Percentiles rank a stretch among this genome's conserved stretches.
Conservation (phyloP, 2,797 vertebrate genomes). For the Ptychadena robeensis region DNA sequence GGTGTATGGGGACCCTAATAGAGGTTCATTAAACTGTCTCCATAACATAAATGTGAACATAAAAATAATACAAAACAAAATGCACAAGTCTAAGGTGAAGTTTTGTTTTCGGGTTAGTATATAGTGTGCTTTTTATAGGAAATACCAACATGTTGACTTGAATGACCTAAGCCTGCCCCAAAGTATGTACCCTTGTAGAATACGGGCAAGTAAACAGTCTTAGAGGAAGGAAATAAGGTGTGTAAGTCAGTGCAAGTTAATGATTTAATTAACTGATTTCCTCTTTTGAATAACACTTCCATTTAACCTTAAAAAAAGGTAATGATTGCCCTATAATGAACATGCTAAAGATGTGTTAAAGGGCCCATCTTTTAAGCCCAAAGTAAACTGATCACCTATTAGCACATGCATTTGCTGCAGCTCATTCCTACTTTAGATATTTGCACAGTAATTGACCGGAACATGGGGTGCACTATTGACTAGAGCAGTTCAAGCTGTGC, state of each 20-base stretch:
- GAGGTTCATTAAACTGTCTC: too few relatives aligned
- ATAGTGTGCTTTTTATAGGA: neutral
- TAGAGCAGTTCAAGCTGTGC: conserved; percentile 23
- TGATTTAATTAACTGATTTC: conserved; percentile 60
- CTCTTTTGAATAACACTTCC: conserved; percentile 42
- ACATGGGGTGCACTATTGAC: conserved; percentile 35
- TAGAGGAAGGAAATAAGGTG: conserved; percentile 58
- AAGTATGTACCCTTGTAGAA: conserved; percentile 45
- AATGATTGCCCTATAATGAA: conserved; percentile 61
- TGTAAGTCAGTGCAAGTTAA: conserved; percentile 54
- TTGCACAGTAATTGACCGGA: conserved; percentile 52
- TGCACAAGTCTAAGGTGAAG: too few relatives aligned
- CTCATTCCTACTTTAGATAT: conserved; percentile 42
- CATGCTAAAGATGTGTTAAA: conserved; percentile 60
- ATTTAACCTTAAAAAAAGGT: conserved; percentile 57
- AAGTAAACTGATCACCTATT: conserved; percentile 55
- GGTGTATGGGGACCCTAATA: too few relatives aligned
- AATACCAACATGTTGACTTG: neutral
- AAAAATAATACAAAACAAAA: too few relatives aligned
- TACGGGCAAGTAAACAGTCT: neutral
- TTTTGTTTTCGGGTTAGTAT: too few relatives aligned
- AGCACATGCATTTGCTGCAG: conserved; percentile 51
- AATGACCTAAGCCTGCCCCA: neutral
- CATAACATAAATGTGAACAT: too few relatives aligned
- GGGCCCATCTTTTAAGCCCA: conserved; percentile 39